phyloP scores from a whole-genome alignment of 2,797 vertebrate genomes.

The Argya squamiceps region DNA sequence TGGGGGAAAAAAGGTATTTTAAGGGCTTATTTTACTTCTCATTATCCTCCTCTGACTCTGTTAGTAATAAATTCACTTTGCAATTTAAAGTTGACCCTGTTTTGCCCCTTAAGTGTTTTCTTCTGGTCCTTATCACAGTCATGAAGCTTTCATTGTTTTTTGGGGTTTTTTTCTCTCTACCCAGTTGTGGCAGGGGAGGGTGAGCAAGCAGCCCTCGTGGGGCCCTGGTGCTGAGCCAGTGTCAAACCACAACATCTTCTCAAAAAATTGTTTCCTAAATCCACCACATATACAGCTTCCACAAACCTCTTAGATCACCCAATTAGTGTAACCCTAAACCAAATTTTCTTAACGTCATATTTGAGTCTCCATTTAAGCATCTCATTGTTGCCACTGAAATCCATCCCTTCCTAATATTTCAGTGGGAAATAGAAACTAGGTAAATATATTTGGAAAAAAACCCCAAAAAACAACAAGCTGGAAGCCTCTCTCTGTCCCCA shows the following conservation, averaged over 20 bases:
- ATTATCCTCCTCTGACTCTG: neutral
- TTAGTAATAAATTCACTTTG: neutral
- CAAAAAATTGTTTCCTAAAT: neutral
- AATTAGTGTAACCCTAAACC: neutral
- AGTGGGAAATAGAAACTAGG: neutral
- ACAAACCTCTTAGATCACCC: neutral
- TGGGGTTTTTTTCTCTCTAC: neutral
- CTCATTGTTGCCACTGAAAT: neutral
- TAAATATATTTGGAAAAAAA: neutral
- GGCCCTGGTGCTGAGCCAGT: neutral
- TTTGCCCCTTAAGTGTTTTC: neutral
- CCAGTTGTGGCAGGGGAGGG: neutral
- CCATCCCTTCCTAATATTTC: neutral
- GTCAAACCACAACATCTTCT: neutral
- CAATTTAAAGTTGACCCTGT: neutral
- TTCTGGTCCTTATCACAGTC: neutral
- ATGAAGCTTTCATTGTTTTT: neutral
- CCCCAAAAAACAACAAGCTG: neutral
- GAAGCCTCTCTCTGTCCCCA: neutral
- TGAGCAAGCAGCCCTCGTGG: fast-evolving
- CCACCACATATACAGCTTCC: neutral
- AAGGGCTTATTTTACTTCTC: neutral
- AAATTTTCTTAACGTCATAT: neutral
- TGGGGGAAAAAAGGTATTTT: neutral
- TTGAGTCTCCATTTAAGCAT: neutral